phyloP scores from a whole-genome alignment of 2,797 vertebrate genomes.

The Tenualosa ilisha region DNA sequence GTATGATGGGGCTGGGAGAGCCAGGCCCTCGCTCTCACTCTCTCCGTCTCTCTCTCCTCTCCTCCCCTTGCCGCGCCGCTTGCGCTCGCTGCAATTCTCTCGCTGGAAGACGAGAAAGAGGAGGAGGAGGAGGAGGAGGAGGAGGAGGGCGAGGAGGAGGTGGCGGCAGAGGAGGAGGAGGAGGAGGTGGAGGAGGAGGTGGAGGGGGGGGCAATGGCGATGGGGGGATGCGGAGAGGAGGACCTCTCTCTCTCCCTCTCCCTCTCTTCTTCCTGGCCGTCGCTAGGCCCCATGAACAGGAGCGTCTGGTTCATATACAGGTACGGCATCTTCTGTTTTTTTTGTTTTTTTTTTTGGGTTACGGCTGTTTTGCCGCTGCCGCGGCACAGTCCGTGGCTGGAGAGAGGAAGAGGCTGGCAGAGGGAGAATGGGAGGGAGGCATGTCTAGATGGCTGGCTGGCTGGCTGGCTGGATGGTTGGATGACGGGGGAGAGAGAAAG shows the following conservation, averaged over 20 bases:
- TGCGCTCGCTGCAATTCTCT: slow-evolving; percentile 69
- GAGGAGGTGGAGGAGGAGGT: slow-evolving; percentile 59
- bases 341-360: no score
- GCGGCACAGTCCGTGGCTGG: slow-evolving; percentile 59
- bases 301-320: slow-evolving; percentile 97
- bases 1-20: slow-evolving; percentile 61
- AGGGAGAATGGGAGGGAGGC: background rate
- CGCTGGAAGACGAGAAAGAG: slow-evolving; percentile 75
- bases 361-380: background rate
- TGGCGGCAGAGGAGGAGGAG: slow-evolving; percentile 72
- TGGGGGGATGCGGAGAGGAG: slow-evolving; percentile 78
- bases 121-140: slow-evolving; percentile 65
- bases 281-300: slow-evolving; percentile 87
- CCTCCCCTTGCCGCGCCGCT: slow-evolving; percentile 55
- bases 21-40: slow-evolving; percentile 55
- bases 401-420: background rate
- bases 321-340: slow-evolving; percentile 65
- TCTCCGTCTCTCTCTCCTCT: slow-evolving; percentile 50
- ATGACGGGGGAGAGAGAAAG: slow-evolving; percentile 35
- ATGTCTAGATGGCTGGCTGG: slow-evolving; percentile 23
- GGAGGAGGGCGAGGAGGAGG: slow-evolving; percentile 62
- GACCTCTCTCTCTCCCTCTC: slow-evolving; percentile 81
- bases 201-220: slow-evolving; percentile 79
- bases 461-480: slow-evolving; percentile 29
- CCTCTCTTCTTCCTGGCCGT: slow-evolving; percentile 92